These are phyloP conservation scores for Oreonectes daqikongensis DNA, from an alignment of 2,797 vertebrate genomes.

Conservation along the genomic window DNA sequence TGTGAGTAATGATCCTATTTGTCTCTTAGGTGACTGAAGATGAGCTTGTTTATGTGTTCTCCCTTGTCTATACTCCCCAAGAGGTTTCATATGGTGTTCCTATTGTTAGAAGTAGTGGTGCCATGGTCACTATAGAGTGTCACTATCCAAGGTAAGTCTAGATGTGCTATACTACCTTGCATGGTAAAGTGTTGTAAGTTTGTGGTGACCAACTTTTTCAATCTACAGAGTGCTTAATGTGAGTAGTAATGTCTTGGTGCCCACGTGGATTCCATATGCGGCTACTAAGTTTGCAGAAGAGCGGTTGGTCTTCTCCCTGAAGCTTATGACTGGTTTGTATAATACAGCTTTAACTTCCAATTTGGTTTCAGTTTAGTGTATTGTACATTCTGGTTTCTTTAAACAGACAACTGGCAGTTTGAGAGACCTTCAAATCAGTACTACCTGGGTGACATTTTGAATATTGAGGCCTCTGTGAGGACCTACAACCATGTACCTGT, in stretches of 20 bases:
- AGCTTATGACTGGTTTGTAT: conserved; percentile 69
- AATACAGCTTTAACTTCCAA: no score
- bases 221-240: conserved; percentile 64
- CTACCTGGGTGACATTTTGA: conserved; percentile 36
- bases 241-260: conserved; percentile 63
- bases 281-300: conserved; percentile 47
- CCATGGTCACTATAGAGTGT: conserved; percentile 65
- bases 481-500: conserved; percentile 41
- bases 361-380: no score
- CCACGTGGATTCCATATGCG: conserved; percentile 62
- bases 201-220: background rate
- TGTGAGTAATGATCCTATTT: no score
- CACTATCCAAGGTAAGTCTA: conserved; percentile 56
- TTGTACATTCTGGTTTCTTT: background rate
- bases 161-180: no score
- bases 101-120: conserved; percentile 66
- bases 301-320: conserved; percentile 67
- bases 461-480: conserved; percentile 39
- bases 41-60: conserved; percentile 66
- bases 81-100: conserved; percentile 52
- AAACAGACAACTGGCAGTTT: conserved; percentile 36
- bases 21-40: conserved; percentile 63
- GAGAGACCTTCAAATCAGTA: conserved; percentile 42
- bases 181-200: background rate
- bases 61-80: conserved; percentile 60